Evolutionary conservation across 2,888 invertebrate species (phyloP), one percentile per base, ranked within the genome.

Genomic region (Xestia xanthographa): DNA sequence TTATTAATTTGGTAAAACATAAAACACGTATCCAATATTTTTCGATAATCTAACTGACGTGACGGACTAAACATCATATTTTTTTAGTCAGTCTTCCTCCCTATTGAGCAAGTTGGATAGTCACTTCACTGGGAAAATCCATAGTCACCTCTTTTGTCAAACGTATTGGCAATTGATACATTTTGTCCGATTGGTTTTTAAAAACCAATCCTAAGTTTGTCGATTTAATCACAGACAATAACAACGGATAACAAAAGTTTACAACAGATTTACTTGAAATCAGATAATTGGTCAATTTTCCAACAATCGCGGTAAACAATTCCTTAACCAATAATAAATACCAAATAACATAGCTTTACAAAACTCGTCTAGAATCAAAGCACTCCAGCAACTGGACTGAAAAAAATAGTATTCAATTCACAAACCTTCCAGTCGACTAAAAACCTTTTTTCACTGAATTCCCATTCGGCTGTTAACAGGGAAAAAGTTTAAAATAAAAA

Each of bases 401-500:
- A 83, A 82, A 83, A 70, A 84, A 72, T 48, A 34, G 68, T 75
- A 72, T 80, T 80, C 75, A 75, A 80, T 84, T 80, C 69, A 69
- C 60, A 65, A 66, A 80, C 38, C 75, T 75, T 80, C 56, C 82
- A 84, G 62, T 69, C 60, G 66, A 66, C 20, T 66, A 70, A 72
- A 72, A 67, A 77, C 72, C 72, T 66, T 75, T 82, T 86, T 84
- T 79, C 66, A 68, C 67, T 70, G 67, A 67, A 86, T 79, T 79
- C 63, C 72, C 60, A 65, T 80, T 86, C 62, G 70, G 56, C 50
- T 77, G 75, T 74, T 78, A 80, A 79, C 72, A 75, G 60, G 14
- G 66, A 72, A 82, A 79, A 87, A 79, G 79, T 78, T 79, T 69
- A 26, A 76, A 73, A 80, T 75, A 75, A 83, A 84, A 80, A 86